Conservation (phyloP, 2,113 vertebrate species). For the Megatriorchis doriae region DNA sequence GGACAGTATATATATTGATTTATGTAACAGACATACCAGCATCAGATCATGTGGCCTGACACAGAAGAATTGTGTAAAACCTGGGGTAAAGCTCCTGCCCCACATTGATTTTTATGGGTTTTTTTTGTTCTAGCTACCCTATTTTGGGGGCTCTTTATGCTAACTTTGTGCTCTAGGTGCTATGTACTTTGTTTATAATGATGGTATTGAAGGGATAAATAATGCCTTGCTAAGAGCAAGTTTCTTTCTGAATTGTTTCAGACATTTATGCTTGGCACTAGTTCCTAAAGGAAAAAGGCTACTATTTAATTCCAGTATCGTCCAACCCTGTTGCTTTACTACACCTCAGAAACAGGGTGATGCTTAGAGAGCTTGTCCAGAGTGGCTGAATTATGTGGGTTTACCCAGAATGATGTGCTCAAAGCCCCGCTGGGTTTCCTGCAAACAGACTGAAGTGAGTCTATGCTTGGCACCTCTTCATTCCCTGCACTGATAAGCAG, state of each 20-base stretch:
- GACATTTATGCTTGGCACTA: neutral
- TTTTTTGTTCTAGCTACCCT: neutral
- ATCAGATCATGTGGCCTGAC: neutral
- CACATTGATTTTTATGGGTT: neutral
- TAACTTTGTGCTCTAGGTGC: neutral
- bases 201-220: neutral
- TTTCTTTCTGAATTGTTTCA: neutral
- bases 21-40: neutral
- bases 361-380: neutral
- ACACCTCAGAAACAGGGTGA: neutral
- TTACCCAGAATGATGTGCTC: neutral
- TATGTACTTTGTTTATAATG: neutral
- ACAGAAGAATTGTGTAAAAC: neutral
- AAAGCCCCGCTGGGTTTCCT: neutral
- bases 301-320: neutral
- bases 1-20: neutral
- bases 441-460: neutral
- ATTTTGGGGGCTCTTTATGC: neutral
- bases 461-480: neutral
- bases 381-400: neutral
- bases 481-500: neutral
- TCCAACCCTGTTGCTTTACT: neutral
- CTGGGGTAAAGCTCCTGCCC: neutral
- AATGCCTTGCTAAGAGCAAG: neutral
- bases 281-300: neutral